Conservation (phyloP, 2,888 invertebrate genomes). For the Drosophila rubida region DNA sequence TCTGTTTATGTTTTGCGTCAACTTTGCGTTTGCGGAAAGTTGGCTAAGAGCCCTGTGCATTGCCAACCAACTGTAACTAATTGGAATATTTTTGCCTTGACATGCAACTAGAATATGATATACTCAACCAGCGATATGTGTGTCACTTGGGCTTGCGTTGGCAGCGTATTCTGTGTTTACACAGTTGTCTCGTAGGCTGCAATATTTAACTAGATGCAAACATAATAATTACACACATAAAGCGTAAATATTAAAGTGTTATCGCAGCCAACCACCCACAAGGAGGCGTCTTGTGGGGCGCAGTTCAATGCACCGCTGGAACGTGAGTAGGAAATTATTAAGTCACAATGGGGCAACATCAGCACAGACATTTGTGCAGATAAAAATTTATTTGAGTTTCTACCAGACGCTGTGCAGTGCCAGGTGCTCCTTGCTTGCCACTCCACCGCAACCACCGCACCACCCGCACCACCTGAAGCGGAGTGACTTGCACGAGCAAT, state of each 20-base stretch:
- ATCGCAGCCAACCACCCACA: neutral
- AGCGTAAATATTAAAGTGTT: conserved; percentile 34
- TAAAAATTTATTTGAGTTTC: conserved; percentile 60
- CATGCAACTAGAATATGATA: conserved; percentile 16
- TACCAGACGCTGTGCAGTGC: conserved; percentile 31
- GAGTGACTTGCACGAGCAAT: conserved; percentile 49
- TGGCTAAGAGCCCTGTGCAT: conserved; percentile 25
- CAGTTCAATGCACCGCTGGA: conserved; percentile 73
- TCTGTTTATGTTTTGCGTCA: conserved; percentile 19
- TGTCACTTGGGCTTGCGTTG: neutral
- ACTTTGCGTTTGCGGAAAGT: conserved; percentile 22
- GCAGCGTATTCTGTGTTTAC: neutral
- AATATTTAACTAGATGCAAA: conserved; percentile 15
- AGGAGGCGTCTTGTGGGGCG: conserved; percentile 15
- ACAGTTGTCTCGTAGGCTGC: neutral
- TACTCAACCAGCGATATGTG: conserved; percentile 1
- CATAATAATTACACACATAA: conserved; percentile 43
- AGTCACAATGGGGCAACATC: conserved; percentile 73
- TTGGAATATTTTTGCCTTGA: conserved; percentile 60
- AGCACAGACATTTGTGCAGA: conserved; percentile 64
- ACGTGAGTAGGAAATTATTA: conserved; percentile 77
- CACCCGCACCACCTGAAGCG: conserved; percentile 33
- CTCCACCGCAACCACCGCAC: no score
- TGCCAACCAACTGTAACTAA: conserved; percentile 55
- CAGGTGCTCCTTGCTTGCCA: neutral